Conservation (phyloP, 2,888 invertebrate genomes). For the Neuroscelio doddi region DNA sequence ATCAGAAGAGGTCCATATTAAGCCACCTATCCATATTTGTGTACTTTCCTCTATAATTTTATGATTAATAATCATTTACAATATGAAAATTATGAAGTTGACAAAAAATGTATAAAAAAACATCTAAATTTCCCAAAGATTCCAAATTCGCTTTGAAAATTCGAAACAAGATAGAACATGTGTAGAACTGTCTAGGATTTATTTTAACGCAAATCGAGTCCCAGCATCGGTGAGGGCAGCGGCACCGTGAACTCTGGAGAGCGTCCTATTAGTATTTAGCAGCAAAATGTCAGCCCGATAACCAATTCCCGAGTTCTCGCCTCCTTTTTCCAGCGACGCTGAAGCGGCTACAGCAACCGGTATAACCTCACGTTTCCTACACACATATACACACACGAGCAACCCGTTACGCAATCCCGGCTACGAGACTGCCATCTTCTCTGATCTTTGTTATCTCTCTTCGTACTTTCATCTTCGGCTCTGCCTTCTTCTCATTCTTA, state of each 20-base stretch:
- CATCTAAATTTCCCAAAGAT: too few relatives aligned
- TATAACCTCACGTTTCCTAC: conserved; percentile 48
- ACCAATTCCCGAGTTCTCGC: conserved; percentile 51
- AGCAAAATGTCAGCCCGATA: conserved; percentile 63
- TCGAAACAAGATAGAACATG: too few relatives aligned
- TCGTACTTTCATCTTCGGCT: conserved; percentile 39
- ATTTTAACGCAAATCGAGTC: not conserved
- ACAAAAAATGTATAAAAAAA: too few relatives aligned
- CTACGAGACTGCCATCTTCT: conserved; percentile 29
- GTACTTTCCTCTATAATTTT: too few relatives aligned
- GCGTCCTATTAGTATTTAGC: conserved; percentile 65
- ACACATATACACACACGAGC: conserved; percentile 44
- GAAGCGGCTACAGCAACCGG: too few relatives aligned
- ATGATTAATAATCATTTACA: too few relatives aligned
- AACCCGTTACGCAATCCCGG: conserved; percentile 53
- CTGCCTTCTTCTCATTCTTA: conserved; percentile 36
- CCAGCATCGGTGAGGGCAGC: conserved; percentile 14
- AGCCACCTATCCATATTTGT: too few relatives aligned
- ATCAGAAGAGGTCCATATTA: too few relatives aligned
- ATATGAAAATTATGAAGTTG: too few relatives aligned
- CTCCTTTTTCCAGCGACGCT: conserved; percentile 39
- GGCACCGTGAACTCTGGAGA: conserved; percentile 37
- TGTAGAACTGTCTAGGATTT: too few relatives aligned
- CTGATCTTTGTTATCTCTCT: conserved; percentile 41
- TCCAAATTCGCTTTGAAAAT: too few relatives aligned